These are phyloP conservation scores for Sebastes ruberrimus DNA, from an alignment of 2,797 vertebrate species.

Conservation along the genomic window DNA sequence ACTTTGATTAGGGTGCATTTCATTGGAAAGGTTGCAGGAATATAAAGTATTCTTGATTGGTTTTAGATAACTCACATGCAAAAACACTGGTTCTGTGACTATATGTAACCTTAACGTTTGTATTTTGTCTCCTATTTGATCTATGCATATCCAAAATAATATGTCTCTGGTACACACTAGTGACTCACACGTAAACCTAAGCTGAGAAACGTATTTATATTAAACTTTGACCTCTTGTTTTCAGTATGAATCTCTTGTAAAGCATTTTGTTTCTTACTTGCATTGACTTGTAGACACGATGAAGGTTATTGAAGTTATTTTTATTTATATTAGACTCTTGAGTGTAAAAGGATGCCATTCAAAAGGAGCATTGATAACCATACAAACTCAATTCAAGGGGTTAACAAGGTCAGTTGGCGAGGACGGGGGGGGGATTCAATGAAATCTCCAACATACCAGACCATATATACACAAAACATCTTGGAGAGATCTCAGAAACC, in stretches of 20 bases:
- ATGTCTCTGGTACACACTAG: conserved; percentile 54
- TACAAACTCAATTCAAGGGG: conserved; percentile 84
- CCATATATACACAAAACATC: conserved; percentile 81
- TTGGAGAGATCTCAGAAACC: conserved; percentile 77
- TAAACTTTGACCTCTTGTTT: conserved; percentile 69
- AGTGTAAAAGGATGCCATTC: conserved; percentile 89
- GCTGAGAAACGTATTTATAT: conserved; percentile 76
- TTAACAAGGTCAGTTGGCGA: conserved; percentile 80
- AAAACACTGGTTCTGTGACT: conserved; percentile 51
- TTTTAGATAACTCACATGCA: conserved; percentile 25
- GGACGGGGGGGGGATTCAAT: conserved; percentile 66
- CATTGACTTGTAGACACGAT: conserved; percentile 21
- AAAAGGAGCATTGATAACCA: conserved; percentile 87
- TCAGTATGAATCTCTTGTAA: conserved; percentile 25
- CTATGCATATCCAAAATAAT: conserved; percentile 77
- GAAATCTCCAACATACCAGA: conserved; percentile 79
- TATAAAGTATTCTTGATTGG: background rate
- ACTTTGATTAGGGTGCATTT: background rate
- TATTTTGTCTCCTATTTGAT: conserved; percentile 46
- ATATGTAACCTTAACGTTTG: conserved; percentile 59
- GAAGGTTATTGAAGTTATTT: conserved; percentile 80
- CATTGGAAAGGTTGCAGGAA: background rate
- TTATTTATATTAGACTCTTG: conserved; percentile 87
- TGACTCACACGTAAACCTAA: conserved; percentile 43
- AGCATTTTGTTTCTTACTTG: background rate